These are phyloP conservation scores for Lagocephalus sceleratus DNA, from an alignment of 2,797 vertebrate genomes.

Conservation along the genomic window DNA sequence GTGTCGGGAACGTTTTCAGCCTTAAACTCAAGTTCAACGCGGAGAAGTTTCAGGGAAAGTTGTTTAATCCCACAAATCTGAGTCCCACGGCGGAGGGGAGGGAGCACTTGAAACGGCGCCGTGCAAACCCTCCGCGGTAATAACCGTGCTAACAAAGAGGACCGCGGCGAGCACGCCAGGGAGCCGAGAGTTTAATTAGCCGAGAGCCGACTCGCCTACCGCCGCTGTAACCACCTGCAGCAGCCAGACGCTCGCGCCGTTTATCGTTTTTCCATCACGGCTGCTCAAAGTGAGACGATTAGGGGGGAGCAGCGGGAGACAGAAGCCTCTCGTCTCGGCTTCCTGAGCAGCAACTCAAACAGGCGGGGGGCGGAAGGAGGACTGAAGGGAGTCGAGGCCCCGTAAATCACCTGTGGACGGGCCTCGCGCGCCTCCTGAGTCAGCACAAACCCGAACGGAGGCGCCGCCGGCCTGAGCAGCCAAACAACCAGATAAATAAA, in stretches of 20 bases:
- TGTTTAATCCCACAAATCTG: no score
- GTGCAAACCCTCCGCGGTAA: no score
- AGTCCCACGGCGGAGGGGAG: no score
- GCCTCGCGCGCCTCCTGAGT: background rate
- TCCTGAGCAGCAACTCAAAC: constrained; percentile 1
- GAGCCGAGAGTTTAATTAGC: constrained; percentile 56
- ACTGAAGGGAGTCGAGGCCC: background rate
- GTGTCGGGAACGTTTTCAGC: no score
- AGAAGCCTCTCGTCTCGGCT: constrained; percentile 1
- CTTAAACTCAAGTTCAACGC: no score
- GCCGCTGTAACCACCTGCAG: constrained; percentile 39
- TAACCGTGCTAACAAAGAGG: constrained; percentile 20
- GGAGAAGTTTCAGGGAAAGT: background rate
- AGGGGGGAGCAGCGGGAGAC: background rate
- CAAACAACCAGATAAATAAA: no score
- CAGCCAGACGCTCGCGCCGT: constrained; percentile 19
- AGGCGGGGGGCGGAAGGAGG: constrained; percentile 1
- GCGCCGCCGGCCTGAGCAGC: no score
- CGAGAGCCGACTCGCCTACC: constrained; percentile 27
- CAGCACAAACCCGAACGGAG: no score
- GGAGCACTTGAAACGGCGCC: no score
- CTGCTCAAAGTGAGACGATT: constrained; percentile 19
- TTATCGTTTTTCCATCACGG: constrained; percentile 33
- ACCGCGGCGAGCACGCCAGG: constrained; percentile 9
- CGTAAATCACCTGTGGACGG: constrained; percentile 16